Evolutionary conservation across 2,797 vertebrate species (phyloP).

Genomic region (Coilia nasus): DNA sequence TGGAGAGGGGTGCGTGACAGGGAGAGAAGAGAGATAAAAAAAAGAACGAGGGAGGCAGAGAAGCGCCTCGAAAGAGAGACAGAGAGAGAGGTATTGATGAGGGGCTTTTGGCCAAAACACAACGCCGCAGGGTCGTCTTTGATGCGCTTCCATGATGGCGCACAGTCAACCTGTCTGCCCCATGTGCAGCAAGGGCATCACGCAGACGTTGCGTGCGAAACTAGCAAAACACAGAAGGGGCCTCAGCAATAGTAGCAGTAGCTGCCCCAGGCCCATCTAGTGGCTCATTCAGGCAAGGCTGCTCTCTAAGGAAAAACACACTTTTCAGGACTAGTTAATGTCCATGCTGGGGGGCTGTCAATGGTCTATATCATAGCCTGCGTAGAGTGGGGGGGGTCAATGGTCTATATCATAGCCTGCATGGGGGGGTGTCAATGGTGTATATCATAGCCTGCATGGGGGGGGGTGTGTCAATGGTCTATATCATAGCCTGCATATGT

Average conservation of each 20-base stretch:
- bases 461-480: too few relatives aligned
- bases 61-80: background rate
- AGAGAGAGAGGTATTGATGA: conserved; percentile 8
- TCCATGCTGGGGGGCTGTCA: background rate
- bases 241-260: background rate
- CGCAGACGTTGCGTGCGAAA: background rate
- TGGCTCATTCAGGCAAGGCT: background rate
- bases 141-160: background rate
- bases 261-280: background rate
- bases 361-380: background rate
- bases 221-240: background rate
- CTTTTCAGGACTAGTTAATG: background rate
- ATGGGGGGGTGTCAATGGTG: too few relatives aligned
- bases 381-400: background rate
- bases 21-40: background rate
- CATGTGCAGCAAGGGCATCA: background rate
- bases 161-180: background rate
- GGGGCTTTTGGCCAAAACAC: conserved; percentile 7
- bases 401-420: too few relatives aligned
- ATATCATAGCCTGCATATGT: too few relatives aligned
- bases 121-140: background rate
- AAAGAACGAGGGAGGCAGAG: background rate
- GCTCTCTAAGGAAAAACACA: background rate
- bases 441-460: too few relatives aligned
- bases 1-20: too few relatives aligned